Conservation (phyloP, 92 coral and sea anemone genomes). For the Zoanthus sociatus region DNA sequence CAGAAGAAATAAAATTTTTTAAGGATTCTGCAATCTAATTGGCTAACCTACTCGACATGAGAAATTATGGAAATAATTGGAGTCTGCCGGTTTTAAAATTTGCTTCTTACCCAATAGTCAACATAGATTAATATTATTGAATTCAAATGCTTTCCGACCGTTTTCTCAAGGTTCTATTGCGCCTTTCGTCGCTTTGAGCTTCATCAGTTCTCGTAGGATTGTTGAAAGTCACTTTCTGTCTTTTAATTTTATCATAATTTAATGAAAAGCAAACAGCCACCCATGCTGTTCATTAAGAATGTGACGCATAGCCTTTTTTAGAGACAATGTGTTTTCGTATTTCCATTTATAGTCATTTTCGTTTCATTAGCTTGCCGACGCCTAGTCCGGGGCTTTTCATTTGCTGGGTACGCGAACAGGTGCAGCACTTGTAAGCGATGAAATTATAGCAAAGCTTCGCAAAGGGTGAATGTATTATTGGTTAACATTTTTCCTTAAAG, state of each 20-base stretch:
- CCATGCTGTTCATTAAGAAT: constrained; percentile 2
- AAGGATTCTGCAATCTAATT: too few relatives aligned
- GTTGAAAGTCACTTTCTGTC: neutral
- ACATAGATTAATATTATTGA: too few relatives aligned
- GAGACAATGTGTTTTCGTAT: neutral
- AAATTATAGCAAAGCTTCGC: neutral
- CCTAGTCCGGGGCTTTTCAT: neutral
- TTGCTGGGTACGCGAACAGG: neutral
- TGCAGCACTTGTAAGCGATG: constrained; percentile 9
- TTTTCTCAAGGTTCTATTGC: too few relatives aligned
- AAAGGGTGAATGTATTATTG: neutral
- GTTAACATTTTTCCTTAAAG: neutral
- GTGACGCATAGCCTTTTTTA: neutral
- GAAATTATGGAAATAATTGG: too few relatives aligned
- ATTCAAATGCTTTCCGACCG: too few relatives aligned
- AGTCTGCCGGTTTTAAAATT: too few relatives aligned
- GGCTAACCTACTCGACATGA: too few relatives aligned
- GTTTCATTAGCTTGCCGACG: constrained; percentile 6
- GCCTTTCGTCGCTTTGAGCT: neutral
- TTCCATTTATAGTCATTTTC: constrained; percentile 44
- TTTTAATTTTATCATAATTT: constrained; percentile 4
- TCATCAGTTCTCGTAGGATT: neutral
- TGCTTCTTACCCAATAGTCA: too few relatives aligned
- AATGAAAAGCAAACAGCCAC: constrained; percentile 31
- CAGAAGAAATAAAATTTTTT: too few relatives aligned